A percentile compares a stretch with the other conserved stretches of the same genome.
Conservation (phyloP, 1,140 invertebrate genomes). For the Caenorhabditis remanei region DNA sequence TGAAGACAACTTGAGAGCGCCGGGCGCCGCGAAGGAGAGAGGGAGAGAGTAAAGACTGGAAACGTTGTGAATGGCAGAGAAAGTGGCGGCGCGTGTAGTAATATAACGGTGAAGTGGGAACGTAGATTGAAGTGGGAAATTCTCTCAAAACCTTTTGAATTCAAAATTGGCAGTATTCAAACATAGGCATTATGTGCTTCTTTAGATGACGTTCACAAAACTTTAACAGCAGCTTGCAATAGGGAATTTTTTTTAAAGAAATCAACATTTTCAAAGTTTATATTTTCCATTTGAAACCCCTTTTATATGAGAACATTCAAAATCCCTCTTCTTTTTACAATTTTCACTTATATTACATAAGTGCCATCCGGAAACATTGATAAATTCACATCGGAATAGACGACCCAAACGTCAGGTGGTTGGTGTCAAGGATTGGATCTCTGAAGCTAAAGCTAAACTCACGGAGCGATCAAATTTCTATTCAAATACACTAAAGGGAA, state of each 20-base stretch:
- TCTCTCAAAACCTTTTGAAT: not conserved
- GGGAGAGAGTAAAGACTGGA: not conserved
- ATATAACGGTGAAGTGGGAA: not conserved
- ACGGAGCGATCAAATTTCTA: constrained; percentile 46
- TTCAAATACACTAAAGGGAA: constrained; percentile 31
- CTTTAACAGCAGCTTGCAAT: too few species aligned
- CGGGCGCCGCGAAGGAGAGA: not conserved
- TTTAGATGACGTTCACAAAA: too few species aligned
- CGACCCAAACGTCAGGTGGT: constrained; percentile 12
- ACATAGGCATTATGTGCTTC: too few species aligned
- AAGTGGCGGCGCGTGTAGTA: not conserved
- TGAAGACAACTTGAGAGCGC: not conserved
- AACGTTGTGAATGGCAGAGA: not conserved
- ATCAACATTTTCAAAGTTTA: too few species aligned
- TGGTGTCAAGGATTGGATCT: constrained; percentile 36
- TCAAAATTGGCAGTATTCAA: too few species aligned
- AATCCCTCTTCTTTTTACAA: too few species aligned
- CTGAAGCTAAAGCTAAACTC: constrained; percentile 24
- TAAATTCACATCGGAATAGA: constrained; percentile 15
- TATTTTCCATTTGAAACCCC: too few species aligned
- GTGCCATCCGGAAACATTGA: not conserved
- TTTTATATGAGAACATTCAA: too few species aligned
- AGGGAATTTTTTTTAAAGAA: too few species aligned
- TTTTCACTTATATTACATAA: not conserved
- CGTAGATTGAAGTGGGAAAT: not conserved